Evolutionary conservation across 1,140 invertebrate species (phyloP).

Genomic region (Zaprionus ghesquierei): DNA sequence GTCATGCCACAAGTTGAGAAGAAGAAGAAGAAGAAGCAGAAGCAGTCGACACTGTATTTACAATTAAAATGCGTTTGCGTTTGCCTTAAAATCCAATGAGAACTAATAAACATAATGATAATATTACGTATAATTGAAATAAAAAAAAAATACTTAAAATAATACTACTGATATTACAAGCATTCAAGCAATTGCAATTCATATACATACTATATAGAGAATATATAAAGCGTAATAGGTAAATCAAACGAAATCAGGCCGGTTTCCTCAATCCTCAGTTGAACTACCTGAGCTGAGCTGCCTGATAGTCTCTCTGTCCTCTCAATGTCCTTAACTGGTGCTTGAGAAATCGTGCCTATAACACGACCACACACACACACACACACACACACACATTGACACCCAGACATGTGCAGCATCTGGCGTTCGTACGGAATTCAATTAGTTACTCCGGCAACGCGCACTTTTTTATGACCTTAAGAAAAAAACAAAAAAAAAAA

Average conservation of each 20-base stretch:
- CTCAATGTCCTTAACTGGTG: slow-evolving; percentile 36
- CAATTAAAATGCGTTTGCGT: slow-evolving; percentile 53
- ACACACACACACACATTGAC: background rate
- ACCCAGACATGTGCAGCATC: slow-evolving; percentile 10
- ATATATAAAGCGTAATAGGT: slow-evolving; percentile 7
- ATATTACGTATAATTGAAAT: background rate
- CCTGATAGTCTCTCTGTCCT: slow-evolving; percentile 25
- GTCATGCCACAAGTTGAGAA: background rate
- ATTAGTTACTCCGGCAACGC: slow-evolving; percentile 28
- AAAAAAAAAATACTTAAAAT: background rate
- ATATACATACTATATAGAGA: background rate
- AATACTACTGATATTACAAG: background rate
- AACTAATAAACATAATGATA: slow-evolving; percentile 10
- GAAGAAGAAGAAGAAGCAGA: slow-evolving; percentile 2
- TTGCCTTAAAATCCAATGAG: slow-evolving; percentile 39
- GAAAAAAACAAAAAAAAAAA: no score
- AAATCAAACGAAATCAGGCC: slow-evolving; percentile 31
- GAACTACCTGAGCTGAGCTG: slow-evolving; percentile 42
- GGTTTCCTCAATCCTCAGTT: slow-evolving; percentile 66
- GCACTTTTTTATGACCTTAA: slow-evolving; percentile 31
- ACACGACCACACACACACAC: slow-evolving; percentile 1
- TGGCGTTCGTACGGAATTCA: slow-evolving; percentile 21
- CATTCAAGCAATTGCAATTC: background rate
- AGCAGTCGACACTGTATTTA: slow-evolving; percentile 31
- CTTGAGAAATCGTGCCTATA: slow-evolving; percentile 64